phyloP scores from a whole-genome alignment of 2,113 vertebrate species.

The Poecile atricapillus region DNA sequence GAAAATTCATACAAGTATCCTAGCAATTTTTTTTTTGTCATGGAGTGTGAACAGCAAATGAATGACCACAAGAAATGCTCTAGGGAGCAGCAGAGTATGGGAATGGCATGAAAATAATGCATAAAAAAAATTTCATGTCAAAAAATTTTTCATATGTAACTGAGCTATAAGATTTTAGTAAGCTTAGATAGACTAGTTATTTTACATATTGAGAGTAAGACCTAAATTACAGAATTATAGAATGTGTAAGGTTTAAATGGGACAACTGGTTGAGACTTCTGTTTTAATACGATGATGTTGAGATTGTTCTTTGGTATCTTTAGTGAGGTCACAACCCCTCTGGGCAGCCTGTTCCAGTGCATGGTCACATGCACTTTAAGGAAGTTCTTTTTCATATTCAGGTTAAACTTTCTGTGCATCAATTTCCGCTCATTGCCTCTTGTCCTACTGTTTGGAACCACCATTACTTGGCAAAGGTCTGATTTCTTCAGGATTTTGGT shows the following conservation, averaged over 20 bases:
- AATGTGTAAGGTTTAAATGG: neutral
- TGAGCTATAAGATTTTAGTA: neutral
- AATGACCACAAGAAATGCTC: neutral
- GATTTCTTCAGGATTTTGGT: neutral
- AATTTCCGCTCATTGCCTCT: neutral
- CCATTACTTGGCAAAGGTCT: neutral
- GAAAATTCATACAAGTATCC: neutral
- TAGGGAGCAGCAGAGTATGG: neutral
- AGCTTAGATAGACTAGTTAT: neutral
- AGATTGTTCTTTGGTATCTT: neutral
- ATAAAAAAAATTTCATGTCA: neutral
- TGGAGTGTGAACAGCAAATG: neutral
- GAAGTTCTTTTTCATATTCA: neutral
- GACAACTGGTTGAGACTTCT: neutral
- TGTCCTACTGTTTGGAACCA: neutral
- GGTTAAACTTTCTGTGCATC: neutral
- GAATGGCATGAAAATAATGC: neutral
- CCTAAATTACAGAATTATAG: neutral
- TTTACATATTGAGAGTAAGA: neutral
- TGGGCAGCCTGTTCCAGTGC: neutral
- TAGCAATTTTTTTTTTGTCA: neutral
- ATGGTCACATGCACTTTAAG: too few species aligned
- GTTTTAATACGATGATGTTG: neutral
- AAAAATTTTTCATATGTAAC: neutral
- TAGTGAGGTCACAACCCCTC: too few species aligned